A percentile compares a stretch with the other conserved stretches of the same genome.
Conservation (phyloP, 1,140 invertebrate genomes). For the Drosophila nasuta region DNA sequence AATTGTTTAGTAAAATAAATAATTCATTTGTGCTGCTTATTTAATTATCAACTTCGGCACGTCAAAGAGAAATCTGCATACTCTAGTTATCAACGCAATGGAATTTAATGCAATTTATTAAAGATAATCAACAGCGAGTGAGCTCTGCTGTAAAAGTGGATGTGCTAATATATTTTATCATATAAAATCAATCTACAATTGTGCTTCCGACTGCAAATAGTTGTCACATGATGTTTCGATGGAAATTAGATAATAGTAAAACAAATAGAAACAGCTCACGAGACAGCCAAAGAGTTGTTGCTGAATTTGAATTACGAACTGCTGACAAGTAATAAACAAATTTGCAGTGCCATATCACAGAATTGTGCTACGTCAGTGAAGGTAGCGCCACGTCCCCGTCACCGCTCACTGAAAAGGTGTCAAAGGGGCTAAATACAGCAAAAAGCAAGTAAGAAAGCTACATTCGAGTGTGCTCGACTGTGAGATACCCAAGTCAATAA, state of each 20-base stretch:
- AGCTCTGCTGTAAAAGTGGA: background rate
- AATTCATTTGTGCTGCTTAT: background rate
- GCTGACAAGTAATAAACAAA: constrained; percentile 41
- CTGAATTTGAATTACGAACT: constrained; percentile 16
- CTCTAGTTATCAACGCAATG: background rate
- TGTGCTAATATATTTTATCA: constrained; percentile 32
- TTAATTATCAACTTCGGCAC: background rate
- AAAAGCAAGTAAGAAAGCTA: too few relatives aligned
- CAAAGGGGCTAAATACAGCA: constrained; percentile 9
- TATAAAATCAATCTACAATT: constrained; percentile 4
- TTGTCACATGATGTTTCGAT: constrained; percentile 42
- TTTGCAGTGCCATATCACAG: constrained; percentile 28
- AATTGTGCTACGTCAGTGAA: constrained; percentile 7
- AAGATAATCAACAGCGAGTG: constrained; percentile 4
- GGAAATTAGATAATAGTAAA: constrained; percentile 29
- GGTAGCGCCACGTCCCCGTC: background rate
- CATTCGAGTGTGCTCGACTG: too few relatives aligned
- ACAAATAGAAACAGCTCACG: constrained; percentile 41
- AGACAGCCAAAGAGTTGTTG: constrained; percentile 12
- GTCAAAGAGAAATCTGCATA: background rate
- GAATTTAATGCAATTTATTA: constrained; percentile 17
- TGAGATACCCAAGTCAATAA: too few relatives aligned
- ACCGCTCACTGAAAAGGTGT: constrained; percentile 1
- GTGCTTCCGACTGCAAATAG: constrained; percentile 14
- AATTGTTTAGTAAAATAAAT: background rate